Percentiles rank a stretch among this genome's conserved stretches.
phyloP scores from a whole-genome alignment of 2,113 vertebrate genomes.

The Oceanites oceanicus region DNA sequence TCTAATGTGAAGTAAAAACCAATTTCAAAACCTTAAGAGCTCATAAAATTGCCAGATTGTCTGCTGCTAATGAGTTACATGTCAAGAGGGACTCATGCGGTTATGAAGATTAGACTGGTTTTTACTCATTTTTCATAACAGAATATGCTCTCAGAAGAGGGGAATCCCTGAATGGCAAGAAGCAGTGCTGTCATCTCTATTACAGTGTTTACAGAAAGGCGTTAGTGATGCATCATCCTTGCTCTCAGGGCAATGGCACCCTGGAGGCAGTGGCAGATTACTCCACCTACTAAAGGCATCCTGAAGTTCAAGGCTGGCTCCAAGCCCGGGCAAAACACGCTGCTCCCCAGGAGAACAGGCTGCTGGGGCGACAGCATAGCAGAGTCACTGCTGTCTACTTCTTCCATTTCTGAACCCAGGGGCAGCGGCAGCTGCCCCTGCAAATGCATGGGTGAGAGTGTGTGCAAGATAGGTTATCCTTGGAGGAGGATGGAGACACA shows the following conservation, averaged over 20 bases:
- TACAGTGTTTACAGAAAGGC: background rate
- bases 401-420: background rate
- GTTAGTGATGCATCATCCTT: background rate
- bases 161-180: background rate
- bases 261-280: background rate
- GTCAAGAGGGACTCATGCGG: background rate
- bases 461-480: background rate
- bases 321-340: accelerated
- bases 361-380: background rate
- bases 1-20: background rate
- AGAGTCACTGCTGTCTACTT: background rate
- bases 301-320: background rate
- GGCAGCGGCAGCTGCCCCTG: background rate
- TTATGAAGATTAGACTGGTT: background rate
- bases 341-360: background rate
- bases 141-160: background rate
- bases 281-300: background rate
- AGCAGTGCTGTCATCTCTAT: background rate
- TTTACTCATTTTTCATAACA: background rate
- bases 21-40: background rate
- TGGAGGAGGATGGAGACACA: background rate
- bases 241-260: background rate
- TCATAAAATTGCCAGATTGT: background rate
- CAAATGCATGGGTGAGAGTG: background rate
- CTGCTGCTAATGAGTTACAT: background rate